Evolutionary conservation across 64 coral and sea anemone species (phyloP).

Genomic region (Montipora foliosa): DNA sequence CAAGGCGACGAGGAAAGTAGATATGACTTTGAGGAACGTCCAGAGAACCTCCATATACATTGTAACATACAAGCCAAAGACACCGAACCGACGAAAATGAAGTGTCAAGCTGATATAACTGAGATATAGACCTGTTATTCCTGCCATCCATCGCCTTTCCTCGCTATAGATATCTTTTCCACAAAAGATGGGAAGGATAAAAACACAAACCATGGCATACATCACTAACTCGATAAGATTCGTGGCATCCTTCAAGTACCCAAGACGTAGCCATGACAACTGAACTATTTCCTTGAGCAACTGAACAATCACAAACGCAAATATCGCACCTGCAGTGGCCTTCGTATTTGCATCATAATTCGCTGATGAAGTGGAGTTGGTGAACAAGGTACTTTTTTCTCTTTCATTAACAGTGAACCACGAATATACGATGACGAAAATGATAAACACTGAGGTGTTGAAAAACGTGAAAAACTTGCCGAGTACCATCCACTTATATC

Average conservation of each 20-base stretch:
- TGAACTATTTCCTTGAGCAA: constrained; percentile 75
- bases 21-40: constrained; percentile 74
- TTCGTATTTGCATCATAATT: background rate
- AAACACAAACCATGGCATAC: constrained; percentile 20
- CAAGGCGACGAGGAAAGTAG: constrained; percentile 61
- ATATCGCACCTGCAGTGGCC: background rate
- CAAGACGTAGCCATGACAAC: constrained; percentile 31
- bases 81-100: constrained; percentile 62
- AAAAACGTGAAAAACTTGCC: constrained; percentile 72
- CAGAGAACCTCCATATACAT: constrained; percentile 74
- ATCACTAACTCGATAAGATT: constrained; percentile 66
- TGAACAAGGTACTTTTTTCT: constrained; percentile 51
- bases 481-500: constrained; percentile 71
- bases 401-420: constrained; percentile 67
- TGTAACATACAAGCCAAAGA: constrained; percentile 62
- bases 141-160: constrained; percentile 61
- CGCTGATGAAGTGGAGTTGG: background rate
- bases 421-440: constrained; percentile 63
- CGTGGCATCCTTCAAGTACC: constrained; percentile 67
- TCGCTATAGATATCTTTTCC: constrained; percentile 25
- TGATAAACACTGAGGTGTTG: constrained; percentile 34
- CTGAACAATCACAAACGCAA: constrained; percentile 19
- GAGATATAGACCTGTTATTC: constrained; percentile 64
- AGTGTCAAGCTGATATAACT: constrained; percentile 65
- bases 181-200: constrained; percentile 41